Evolutionary conservation across 2,113 vertebrate genomes (phyloP).

Genomic region (Passer domesticus): DNA sequence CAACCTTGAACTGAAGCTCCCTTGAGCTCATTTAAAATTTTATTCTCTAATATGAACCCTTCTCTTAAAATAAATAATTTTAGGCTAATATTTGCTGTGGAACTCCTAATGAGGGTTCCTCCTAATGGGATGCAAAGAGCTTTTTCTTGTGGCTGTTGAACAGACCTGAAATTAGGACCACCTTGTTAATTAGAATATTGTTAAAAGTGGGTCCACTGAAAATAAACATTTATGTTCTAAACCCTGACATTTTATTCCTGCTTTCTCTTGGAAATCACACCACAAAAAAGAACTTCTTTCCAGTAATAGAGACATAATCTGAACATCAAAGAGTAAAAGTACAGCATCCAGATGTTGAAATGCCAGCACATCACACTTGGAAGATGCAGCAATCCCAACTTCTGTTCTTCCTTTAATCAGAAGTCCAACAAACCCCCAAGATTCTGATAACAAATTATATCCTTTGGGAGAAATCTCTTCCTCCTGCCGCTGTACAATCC

Average conservation of each 20-base stretch:
- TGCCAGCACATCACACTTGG: background rate
- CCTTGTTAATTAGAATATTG: background rate
- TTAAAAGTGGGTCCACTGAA: background rate
- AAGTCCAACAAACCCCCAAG: background rate
- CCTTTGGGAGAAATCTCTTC: constrained; percentile 30
- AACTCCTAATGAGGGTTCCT: background rate
- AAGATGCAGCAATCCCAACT: background rate
- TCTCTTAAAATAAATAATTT: background rate
- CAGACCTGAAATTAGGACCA: background rate
- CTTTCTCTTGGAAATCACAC: background rate
- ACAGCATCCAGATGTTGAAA: background rate
- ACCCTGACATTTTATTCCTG: background rate
- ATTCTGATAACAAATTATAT: constrained; percentile 16
- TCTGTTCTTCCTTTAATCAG: constrained; percentile 15
- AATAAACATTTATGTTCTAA: background rate
- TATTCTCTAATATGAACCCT: background rate
- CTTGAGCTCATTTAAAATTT: background rate
- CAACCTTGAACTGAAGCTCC: background rate
- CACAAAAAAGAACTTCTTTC: background rate
- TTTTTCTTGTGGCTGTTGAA: background rate
- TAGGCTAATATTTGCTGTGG: background rate
- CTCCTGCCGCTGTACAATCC: constrained; percentile 15
- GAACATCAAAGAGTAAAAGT: background rate
- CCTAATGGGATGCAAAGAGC: background rate
- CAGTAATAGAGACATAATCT: background rate